A percentile compares a stretch with the other conserved stretches of the same genome.
Evolutionary conservation across 2,888 invertebrate genomes (phyloP).

Genomic region (Notocelia uddmanniana): DNA sequence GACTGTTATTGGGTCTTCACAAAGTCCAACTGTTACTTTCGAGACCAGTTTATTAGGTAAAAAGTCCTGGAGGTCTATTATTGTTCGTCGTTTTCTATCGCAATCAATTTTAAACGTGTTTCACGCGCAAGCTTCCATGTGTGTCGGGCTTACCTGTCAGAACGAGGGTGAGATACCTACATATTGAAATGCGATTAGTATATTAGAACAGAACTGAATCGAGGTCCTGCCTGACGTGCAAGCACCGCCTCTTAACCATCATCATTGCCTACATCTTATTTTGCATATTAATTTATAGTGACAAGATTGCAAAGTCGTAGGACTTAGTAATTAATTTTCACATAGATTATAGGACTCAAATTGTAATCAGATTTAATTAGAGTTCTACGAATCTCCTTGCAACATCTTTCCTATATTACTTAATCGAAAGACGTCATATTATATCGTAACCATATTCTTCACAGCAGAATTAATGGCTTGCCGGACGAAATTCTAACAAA

Average conservation of each 20-base stretch:
- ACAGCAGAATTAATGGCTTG: neutral
- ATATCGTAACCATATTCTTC: neutral
- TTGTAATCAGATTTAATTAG: slow-evolving; percentile 9
- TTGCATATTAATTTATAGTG: slow-evolving; percentile 6
- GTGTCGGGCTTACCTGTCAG: too few species aligned
- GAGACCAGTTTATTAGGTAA: slow-evolving; percentile 19
- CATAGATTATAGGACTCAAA: neutral
- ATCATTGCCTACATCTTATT: slow-evolving; percentile 5
- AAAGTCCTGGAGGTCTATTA: neutral
- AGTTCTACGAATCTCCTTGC: neutral
- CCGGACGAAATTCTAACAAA: neutral
- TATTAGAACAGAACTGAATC: too few species aligned
- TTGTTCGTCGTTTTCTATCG: too few species aligned
- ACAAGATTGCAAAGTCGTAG: neutral
- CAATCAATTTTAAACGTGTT: too few species aligned
- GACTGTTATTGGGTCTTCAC: slow-evolving; percentile 27
- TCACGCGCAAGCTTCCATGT: too few species aligned
- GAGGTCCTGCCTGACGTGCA: too few species aligned
- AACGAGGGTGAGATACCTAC: too few species aligned
- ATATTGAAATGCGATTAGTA: too few species aligned
- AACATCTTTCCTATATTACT: neutral
- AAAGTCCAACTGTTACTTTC: slow-evolving; percentile 5
- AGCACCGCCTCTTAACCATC: neutral
- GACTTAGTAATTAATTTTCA: neutral
- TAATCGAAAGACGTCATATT: neutral